Conservation (phyloP, 92 coral and sea anemone genomes). For the Siderastrea radians region DNA sequence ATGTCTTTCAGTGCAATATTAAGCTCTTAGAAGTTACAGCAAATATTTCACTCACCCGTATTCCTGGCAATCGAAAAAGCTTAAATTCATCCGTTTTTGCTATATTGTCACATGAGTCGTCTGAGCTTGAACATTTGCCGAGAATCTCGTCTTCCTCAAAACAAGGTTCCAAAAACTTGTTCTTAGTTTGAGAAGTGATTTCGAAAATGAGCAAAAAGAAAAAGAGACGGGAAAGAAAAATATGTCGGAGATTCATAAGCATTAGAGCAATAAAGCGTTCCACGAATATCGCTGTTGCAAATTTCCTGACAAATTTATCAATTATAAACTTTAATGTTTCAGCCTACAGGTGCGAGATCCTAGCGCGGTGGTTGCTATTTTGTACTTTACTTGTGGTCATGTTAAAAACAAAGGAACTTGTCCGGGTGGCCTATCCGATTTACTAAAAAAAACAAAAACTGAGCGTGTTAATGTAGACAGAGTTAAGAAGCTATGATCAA, state of each 20-base stretch:
- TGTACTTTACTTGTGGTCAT: slow-evolving; percentile 23
- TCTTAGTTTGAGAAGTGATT: neutral
- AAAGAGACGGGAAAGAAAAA: neutral
- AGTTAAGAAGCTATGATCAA: too few species aligned
- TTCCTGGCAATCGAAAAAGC: slow-evolving; percentile 28
- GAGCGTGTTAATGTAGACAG: too few species aligned
- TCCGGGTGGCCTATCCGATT: neutral
- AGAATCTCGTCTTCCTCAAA: slow-evolving; percentile 22
- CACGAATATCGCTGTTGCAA: neutral
- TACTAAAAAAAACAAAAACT: neutral
- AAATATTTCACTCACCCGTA: slow-evolving; percentile 7
- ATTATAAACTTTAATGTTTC: neutral
- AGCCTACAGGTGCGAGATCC: neutral
- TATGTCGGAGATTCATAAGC: neutral
- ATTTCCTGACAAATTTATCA: neutral
- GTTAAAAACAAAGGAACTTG: neutral
- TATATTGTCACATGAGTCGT: slow-evolving; percentile 1
- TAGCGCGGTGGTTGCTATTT: neutral
- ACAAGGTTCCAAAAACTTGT: slow-evolving; percentile 17
- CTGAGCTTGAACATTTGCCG: neutral
- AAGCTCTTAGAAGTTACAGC: neutral
- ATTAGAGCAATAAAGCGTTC: neutral
- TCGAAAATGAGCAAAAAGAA: neutral
- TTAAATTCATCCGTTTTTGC: neutral
- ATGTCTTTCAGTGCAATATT: too few species aligned